phyloP scores from a whole-genome alignment of 2,797 vertebrate genomes.

The Danio aesculapii region DNA sequence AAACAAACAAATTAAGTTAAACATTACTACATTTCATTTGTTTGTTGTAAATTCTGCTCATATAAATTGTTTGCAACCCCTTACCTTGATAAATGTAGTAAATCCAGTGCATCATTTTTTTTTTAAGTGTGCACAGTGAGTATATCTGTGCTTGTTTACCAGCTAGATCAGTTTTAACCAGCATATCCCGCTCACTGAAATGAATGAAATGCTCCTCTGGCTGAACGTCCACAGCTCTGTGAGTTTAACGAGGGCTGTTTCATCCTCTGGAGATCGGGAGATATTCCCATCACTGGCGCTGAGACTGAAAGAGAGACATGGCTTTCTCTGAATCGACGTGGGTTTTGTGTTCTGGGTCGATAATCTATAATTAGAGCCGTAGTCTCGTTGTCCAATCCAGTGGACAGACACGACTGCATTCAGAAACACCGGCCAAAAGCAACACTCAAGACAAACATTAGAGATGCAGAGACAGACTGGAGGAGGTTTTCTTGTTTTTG shows the following conservation, averaged over 20 bases:
- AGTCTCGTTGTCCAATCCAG: slow-evolving; percentile 46
- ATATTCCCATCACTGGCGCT: neutral
- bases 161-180: no score
- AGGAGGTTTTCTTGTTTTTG: no score
- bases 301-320: neutral
- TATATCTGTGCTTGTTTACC: neutral
- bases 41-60: no score
- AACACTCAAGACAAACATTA: no score
- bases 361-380: slow-evolving; percentile 48
- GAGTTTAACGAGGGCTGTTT: neutral
- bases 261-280: neutral
- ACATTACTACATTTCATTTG: no score
- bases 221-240: neutral
- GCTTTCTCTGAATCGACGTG: slow-evolving; percentile 32
- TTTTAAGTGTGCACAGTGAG: neutral
- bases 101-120: neutral
- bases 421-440: no score
- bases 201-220: neutral
- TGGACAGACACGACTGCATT: slow-evolving; percentile 6
- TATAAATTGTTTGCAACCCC: no score
- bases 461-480: neutral
- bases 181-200: neutral
- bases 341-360: slow-evolving; percentile 35
- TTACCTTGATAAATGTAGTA: neutral
- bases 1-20: no score